Base-by-base conservation (phyloP, 2,888 invertebrate genomes). In the Diploptera punctata region DNA sequence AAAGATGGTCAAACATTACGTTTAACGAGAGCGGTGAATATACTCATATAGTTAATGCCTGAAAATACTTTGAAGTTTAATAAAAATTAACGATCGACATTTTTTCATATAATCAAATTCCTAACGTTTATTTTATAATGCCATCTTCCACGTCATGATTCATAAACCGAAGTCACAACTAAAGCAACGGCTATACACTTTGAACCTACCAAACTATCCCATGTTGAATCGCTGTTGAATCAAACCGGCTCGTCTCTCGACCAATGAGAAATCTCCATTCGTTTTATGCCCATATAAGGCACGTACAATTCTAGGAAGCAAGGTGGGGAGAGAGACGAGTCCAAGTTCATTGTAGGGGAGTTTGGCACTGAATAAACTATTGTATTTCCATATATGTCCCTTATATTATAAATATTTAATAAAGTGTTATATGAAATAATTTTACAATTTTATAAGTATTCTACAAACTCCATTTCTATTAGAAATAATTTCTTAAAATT, bases 201-300 rank as follows among this genome's bases (percentile, higher is more conserved):
- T 61, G 68, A 72, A 68, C 72, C 38, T 68, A 52, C 57, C 65
- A 43, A 60, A 68, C 72, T 72, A 72, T 68, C 72, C 52, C 68
- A 72, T 72, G 62, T 68, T n/a, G 68, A 47, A 68, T 72, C 60
- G 67, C 60, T 68, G 67, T 68, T 57, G 71, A 67, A 71, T 71
- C 71, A 65, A 71, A 71, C 71, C 71, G 49, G 61, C 49, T 26
- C 57, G 65, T 29, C 31, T n/a, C 33, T 71, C 38, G 65, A 29
- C 91, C 92, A 92, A 92, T 92, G 86, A 85, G 82, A 84, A 81
- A 78, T 80, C 86, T 81, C 84, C 81, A 86, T 88, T 87, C 87
- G 87, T 89, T 89, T 87, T 89, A 91, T 91, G 90, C 88, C 92
- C 91, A 90, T 91, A 91, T 91, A 91, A 89, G 92, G 92, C 89